These are phyloP conservation scores for Phalacrocorax pelagicus DNA, from an alignment of 2,113 vertebrate genomes.

Conservation along the genomic window DNA sequence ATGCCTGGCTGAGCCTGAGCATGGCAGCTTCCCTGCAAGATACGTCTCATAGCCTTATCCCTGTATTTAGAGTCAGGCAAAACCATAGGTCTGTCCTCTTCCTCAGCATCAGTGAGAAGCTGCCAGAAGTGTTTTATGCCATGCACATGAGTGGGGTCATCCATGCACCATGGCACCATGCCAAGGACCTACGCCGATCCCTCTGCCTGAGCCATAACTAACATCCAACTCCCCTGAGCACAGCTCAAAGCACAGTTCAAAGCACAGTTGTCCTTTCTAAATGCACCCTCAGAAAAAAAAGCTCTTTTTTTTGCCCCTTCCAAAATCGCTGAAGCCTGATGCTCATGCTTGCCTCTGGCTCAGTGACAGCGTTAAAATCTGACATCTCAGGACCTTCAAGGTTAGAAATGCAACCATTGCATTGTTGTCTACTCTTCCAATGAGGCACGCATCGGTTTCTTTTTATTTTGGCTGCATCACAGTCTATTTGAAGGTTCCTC, in stretches of 20 bases:
- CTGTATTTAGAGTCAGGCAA: accelerated
- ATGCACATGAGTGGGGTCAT: accelerated
- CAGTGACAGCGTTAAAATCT: not conserved
- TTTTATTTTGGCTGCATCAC: not conserved
- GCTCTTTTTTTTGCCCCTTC: not conserved
- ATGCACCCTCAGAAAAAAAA: not conserved
- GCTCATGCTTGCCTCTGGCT: not conserved
- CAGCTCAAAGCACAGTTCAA: not conserved
- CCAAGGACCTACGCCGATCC: accelerated
- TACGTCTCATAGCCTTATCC: not conserved
- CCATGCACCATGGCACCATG: accelerated
- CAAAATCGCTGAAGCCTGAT: not conserved
- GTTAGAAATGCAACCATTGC: not conserved
- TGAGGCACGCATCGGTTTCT: not conserved
- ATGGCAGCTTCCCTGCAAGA: accelerated
- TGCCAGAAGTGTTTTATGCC: not conserved
- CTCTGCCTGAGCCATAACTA: not conserved
- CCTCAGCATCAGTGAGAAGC: not conserved
- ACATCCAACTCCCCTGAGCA: accelerated
- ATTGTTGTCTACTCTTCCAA: not conserved
- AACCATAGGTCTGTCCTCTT: accelerated
- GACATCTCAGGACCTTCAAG: not conserved
- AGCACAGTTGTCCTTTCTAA: not conserved
- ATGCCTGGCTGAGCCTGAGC: not conserved
- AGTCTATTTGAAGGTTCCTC: not conserved